These are phyloP conservation scores for rat (Rattus norvegicus) DNA, from an alignment of 2,113 vertebrate species.

Conservation along the genomic window GRCr8 NC_086027.1:98348001-98348500, in stretches of 20 bases:
- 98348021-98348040: background rate
- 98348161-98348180: too few species aligned
- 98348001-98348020: background rate
- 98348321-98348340: background rate
- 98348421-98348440: background rate
- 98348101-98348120: background rate
- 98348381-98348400: background rate
- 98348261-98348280: too few species aligned
- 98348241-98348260: background rate
- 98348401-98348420: background rate
- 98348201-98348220: background rate
- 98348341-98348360: background rate
- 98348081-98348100: background rate
- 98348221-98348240: background rate
- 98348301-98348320: background rate
- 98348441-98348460: background rate
- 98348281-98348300: background rate
- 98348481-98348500: background rate
- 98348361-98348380: background rate
- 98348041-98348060: background rate
- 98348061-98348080: background rate
- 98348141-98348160: background rate
- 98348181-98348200: background rate
- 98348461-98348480: background rate
- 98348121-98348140: background rate